Conservation (phyloP, 2,113 vertebrate species). For the Brachypodius melanocephalos region DNA sequence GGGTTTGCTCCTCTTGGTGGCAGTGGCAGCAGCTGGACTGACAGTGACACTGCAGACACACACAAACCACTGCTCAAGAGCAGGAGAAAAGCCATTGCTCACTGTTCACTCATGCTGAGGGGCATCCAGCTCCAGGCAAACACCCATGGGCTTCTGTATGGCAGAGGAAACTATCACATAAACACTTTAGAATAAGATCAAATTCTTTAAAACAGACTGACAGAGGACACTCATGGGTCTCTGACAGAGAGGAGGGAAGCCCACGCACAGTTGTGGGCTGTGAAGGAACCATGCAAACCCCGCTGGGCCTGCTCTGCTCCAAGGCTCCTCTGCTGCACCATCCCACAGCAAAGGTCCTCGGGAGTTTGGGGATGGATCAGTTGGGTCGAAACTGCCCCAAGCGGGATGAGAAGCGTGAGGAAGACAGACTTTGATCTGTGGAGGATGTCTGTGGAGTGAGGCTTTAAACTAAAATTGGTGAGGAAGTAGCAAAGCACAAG, state of each 20-base stretch:
- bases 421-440: not conserved
- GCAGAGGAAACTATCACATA: not conserved
- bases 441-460: not conserved
- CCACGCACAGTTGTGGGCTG: fast-evolving
- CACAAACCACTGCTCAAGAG: fast-evolving
- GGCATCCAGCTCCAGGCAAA: not conserved
- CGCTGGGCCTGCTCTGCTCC: not conserved
- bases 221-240: not conserved
- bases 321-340: not conserved
- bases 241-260: not conserved
- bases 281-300: not conserved
- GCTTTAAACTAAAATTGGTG: not conserved
- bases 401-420: not conserved
- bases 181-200: not conserved
- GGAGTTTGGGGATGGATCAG: not conserved
- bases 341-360: not conserved
- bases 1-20: not conserved
- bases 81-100: fast-evolving
- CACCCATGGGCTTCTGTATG: not conserved
- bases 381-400: fast-evolving
- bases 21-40: not conserved
- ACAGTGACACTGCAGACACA: not conserved
- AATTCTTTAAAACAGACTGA: not conserved
- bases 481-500: not conserved
- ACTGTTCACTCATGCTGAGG: fast-evolving